phyloP scores from a whole-genome alignment of 2,113 vertebrate genomes.

The Aptenodytes forsteri region DNA sequence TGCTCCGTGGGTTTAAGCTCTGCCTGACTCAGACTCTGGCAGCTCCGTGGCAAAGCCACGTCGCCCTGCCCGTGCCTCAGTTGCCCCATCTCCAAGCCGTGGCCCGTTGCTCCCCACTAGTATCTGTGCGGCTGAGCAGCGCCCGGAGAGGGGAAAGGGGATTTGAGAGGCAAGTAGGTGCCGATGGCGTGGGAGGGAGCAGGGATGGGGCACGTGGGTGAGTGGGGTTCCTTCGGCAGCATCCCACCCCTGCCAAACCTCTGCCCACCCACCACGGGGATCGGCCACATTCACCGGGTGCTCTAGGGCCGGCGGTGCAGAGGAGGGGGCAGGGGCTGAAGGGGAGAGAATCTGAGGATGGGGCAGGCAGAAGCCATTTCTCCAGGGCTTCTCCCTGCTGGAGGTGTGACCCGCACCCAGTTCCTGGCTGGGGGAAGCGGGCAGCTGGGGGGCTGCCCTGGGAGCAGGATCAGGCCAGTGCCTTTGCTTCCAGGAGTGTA shows the following conservation, averaged over 20 bases:
- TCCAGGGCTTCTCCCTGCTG: background rate
- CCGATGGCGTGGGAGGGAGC: background rate
- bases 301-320: background rate
- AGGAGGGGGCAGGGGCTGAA: fast-evolving
- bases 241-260: background rate
- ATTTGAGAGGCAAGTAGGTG: background rate
- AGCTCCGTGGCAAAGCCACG: background rate
- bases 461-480: background rate
- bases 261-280: background rate
- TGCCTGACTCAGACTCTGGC: background rate
- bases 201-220: background rate
- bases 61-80: background rate
- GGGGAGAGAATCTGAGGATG: background rate
- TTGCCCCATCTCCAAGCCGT: background rate
- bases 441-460: fast-evolving
- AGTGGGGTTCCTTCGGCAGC: background rate
- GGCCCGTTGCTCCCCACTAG: background rate
- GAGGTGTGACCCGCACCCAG: background rate
- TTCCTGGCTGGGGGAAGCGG: fast-evolving
- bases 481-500: background rate
- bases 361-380: fast-evolving
- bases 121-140: background rate
- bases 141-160: background rate
- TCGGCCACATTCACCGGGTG: background rate
- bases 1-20: background rate